Conservation (phyloP, 2,797 vertebrate species). For the Natrix natrix region DNA sequence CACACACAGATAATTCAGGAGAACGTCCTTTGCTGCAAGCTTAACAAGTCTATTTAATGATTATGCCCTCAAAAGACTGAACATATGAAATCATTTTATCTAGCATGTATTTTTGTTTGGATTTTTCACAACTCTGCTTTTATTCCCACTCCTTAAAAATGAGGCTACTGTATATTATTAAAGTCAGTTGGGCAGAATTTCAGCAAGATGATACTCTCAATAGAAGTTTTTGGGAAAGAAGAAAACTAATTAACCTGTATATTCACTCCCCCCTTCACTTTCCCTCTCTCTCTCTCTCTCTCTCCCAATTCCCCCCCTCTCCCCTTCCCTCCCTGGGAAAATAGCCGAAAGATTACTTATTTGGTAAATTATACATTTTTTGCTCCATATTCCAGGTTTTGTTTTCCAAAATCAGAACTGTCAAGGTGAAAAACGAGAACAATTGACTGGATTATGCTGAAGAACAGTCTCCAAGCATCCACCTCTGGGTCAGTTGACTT, state of each 20-base stretch:
- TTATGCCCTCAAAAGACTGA: slow-evolving; percentile 4
- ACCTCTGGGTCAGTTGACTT: background rate
- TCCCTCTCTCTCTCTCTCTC: too few species aligned
- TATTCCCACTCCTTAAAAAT: background rate
- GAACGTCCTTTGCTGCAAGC: background rate
- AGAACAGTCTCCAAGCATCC: background rate
- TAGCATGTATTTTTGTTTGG: slow-evolving; percentile 43
- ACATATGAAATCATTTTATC: slow-evolving; percentile 53
- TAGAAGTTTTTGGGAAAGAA: background rate
- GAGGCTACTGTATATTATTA: background rate
- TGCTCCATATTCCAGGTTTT: background rate
- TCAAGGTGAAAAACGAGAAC: background rate
- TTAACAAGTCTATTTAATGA: background rate
- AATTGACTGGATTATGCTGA: background rate
- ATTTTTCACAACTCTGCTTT: slow-evolving; percentile 19
- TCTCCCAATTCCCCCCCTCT: too few species aligned
- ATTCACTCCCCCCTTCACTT: too few species aligned
- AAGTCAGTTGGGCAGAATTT: background rate
- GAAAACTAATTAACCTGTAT: background rate
- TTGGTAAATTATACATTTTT: background rate
- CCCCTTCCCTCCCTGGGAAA: background rate
- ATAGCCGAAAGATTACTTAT: background rate
- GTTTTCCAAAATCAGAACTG: background rate
- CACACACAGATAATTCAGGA: background rate
- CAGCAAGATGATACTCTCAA: rapidly evolving